Conservation (phyloP, 2,113 vertebrate species). For the Synodontis membranacea region DNA sequence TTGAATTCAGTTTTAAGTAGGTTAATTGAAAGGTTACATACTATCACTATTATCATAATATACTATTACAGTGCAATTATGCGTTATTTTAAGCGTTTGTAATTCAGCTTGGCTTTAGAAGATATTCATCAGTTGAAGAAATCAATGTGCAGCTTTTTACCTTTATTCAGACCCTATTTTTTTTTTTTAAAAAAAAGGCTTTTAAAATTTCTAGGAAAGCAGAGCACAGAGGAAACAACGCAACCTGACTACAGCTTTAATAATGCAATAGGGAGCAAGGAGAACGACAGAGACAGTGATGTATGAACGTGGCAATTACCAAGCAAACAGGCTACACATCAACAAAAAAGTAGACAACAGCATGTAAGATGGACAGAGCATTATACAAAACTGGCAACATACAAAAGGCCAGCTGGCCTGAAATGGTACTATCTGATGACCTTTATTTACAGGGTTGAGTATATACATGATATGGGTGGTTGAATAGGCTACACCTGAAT, state of each 20-base stretch:
- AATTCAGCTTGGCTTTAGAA: neutral
- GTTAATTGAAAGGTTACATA: neutral
- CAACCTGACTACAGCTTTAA: neutral
- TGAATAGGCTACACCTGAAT: neutral
- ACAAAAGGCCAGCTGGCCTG: neutral
- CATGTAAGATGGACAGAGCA: neutral
- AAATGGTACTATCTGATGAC: neutral
- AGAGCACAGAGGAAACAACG: neutral
- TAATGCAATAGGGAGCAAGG: neutral
- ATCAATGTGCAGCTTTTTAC: neutral
- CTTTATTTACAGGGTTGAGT: neutral
- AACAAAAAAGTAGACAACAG: neutral
- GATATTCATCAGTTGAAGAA: neutral
- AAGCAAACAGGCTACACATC: neutral
- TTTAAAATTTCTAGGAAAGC: neutral
- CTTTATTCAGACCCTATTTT: neutral
- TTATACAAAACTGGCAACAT: neutral
- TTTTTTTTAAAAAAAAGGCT: neutral
- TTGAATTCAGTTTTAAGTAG: neutral
- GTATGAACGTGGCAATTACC: neutral
- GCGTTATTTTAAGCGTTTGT: neutral
- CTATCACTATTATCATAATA: neutral
- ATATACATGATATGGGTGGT: neutral
- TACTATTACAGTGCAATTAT: neutral
- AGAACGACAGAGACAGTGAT: neutral